phyloP scores from a whole-genome alignment of 2,888 invertebrate species.

The Sarcophaga rosellei region DNA sequence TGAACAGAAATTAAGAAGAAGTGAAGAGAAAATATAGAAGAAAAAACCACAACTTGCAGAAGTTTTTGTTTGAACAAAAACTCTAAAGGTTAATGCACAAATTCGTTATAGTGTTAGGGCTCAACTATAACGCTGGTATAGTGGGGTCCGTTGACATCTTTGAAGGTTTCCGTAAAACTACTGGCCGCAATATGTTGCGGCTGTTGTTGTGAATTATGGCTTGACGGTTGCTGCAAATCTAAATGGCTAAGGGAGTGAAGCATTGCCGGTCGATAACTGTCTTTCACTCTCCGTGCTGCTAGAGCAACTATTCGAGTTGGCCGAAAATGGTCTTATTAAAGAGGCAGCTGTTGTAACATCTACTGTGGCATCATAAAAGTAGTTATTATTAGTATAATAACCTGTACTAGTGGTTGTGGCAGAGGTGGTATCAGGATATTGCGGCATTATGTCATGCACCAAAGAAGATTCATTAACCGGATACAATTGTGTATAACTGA shows the following conservation, averaged over 20 bases:
- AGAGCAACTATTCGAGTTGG: constrained; percentile 89
- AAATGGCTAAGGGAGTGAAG: constrained; percentile 65
- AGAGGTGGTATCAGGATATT: constrained; percentile 79
- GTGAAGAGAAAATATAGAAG: neutral
- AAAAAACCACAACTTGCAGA: constrained; percentile 23
- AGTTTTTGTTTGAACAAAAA: constrained; percentile 34
- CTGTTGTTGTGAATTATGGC: constrained; percentile 38
- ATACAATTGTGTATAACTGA: constrained; percentile 77
- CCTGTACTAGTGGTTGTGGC: constrained; percentile 74
- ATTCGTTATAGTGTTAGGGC: constrained; percentile 87
- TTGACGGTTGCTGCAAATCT: constrained; percentile 46
- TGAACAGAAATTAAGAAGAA: too few relatives aligned
- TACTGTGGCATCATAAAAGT: constrained; percentile 78
- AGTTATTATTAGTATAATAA: constrained; percentile 73
- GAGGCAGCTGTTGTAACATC: constrained; percentile 75
- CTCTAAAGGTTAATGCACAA: constrained; percentile 82
- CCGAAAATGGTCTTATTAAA: constrained; percentile 87
- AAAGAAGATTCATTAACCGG: constrained; percentile 78
- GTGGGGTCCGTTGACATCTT: constrained; percentile 80
- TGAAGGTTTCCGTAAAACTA: constrained; percentile 79
- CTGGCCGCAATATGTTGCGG: constrained; percentile 79
- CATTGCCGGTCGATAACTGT: constrained; percentile 79
- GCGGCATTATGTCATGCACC: constrained; percentile 72
- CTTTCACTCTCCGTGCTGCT: constrained; percentile 85
- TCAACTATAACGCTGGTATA: constrained; percentile 97